A percentile compares a stretch with the other conserved stretches of the same genome.
These are phyloP conservation scores for Ctena decussata DNA, from an alignment of 2,888 invertebrate genomes.

Conservation along the genomic window DNA sequence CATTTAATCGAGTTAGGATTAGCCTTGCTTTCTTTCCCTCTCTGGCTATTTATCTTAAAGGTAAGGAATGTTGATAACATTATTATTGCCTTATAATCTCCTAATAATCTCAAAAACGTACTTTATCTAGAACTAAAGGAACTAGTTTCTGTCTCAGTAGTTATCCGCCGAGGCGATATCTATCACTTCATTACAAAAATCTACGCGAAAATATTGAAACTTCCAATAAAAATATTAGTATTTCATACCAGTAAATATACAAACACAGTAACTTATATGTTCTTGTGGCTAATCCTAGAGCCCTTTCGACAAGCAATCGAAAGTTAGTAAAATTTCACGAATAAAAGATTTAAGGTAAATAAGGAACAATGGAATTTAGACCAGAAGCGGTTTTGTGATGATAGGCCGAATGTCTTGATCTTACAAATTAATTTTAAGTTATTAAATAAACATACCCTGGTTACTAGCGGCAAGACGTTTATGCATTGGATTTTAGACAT, in stretches of 20 bases:
- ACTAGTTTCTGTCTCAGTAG: background rate
- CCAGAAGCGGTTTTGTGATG: constrained; percentile 26
- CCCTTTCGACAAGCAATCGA: constrained; percentile 18
- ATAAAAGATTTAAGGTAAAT: constrained; percentile 57
- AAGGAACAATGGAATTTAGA: constrained; percentile 40
- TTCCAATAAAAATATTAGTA: background rate
- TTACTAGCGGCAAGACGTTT: constrained; percentile 41
- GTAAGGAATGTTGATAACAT: constrained; percentile 27
- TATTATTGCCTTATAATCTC: constrained; percentile 45
- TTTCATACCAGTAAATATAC: background rate
- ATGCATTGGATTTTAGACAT: constrained; percentile 61
- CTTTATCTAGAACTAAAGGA: constrained; percentile 31
- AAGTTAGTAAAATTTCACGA: constrained; percentile 50
- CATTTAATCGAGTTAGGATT: constrained; percentile 9
- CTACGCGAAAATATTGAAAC: background rate
- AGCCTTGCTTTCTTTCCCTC: background rate
- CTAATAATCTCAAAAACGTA: constrained; percentile 51
- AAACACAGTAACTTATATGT: background rate
- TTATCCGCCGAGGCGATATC: constrained; percentile 5
- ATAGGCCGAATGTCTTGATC: constrained; percentile 27
- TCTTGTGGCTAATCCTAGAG: constrained; percentile 16
- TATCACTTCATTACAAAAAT: background rate
- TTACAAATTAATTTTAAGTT: constrained; percentile 19
- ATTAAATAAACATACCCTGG: constrained; percentile 38
- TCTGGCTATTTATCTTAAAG: constrained; percentile 51